Percentiles rank a stretch among this genome's conserved stretches.
Evolutionary conservation across 2,888 invertebrate genomes (phyloP).

Genomic region (Azorinus chamasolen): DNA sequence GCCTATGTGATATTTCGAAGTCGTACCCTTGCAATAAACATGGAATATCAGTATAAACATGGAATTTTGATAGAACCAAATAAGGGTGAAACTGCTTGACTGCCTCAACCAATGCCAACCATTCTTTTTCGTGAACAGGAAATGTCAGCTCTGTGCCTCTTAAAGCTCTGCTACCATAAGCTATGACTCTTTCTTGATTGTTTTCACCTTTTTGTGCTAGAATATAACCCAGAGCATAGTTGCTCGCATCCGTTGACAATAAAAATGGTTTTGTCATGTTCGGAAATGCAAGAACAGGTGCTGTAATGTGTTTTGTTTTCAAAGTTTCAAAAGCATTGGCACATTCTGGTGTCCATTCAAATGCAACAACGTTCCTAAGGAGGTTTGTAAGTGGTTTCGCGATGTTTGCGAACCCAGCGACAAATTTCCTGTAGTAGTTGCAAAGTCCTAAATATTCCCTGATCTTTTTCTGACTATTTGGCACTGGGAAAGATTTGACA

Average conservation of each 20-base stretch:
- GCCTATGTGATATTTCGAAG: slow-evolving; percentile 10
- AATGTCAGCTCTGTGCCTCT: slow-evolving; percentile 38
- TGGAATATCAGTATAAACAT: slow-evolving; percentile 49
- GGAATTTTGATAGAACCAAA: slow-evolving; percentile 32
- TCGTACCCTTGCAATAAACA: slow-evolving; percentile 55
- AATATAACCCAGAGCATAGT: slow-evolving; percentile 51
- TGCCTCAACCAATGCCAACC: slow-evolving; percentile 58
- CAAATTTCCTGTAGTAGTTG: slow-evolving; percentile 60
- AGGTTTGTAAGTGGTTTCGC: slow-evolving; percentile 54
- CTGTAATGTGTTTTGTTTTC: slow-evolving; percentile 63
- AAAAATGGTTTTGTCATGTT: slow-evolving; percentile 59
- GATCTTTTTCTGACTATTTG: slow-evolving; percentile 44
- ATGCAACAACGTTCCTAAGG: slow-evolving; percentile 43
- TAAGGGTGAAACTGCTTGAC: slow-evolving; percentile 49
- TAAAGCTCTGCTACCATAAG: slow-evolving; percentile 56
- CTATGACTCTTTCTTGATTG: slow-evolving; percentile 37
- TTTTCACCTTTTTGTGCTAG: slow-evolving; percentile 51
- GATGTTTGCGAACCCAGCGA: slow-evolving; percentile 49
- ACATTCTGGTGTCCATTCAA: slow-evolving; percentile 52
- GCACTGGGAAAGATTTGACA: slow-evolving; percentile 45
- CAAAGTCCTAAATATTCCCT: slow-evolving; percentile 48
- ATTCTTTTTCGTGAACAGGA: slow-evolving; percentile 49
- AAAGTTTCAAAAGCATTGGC: slow-evolving; percentile 58
- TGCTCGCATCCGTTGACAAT: slow-evolving; percentile 60
- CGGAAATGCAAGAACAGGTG: slow-evolving; percentile 34